Conservation (phyloP, 2,797 vertebrate species). For the Periparus ater region DNA sequence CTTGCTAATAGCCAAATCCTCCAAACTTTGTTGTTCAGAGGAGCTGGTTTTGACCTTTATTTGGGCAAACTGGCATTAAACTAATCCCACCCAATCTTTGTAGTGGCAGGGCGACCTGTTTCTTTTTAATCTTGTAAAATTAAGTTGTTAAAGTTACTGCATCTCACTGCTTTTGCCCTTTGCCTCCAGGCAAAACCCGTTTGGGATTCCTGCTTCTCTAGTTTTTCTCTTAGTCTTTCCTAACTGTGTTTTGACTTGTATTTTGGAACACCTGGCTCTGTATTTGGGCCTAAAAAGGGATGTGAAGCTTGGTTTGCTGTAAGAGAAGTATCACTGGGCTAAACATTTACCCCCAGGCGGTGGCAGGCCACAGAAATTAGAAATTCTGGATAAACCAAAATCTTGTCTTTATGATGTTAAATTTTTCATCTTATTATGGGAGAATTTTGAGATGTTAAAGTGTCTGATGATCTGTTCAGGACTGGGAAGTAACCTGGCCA, state of each 20-base stretch:
- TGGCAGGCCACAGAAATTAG: background rate
- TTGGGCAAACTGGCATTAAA: background rate
- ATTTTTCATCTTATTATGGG: background rate
- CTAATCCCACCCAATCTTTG: background rate
- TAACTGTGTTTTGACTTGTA: conserved; percentile 38
- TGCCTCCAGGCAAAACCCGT: conserved; percentile 30
- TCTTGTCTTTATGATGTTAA: background rate
- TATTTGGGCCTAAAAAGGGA: background rate
- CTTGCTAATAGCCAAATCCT: background rate
- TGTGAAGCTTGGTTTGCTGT: background rate
- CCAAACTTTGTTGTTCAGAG: background rate
- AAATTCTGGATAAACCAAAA: background rate
- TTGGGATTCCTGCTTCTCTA: conserved; percentile 30
- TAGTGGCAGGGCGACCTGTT: conserved; percentile 41
- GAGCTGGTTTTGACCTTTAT: background rate
- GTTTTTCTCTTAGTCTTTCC: background rate
- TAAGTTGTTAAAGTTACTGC: conserved; percentile 22
- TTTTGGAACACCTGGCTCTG: conserved; percentile 15
- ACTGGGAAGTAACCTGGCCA: background rate
- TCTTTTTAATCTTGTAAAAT: conserved; percentile 27
- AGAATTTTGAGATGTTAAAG: background rate
- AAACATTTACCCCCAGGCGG: background rate
- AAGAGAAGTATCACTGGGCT: background rate
- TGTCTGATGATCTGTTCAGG: accelerated
- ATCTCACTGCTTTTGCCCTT: conserved; percentile 2